Evolutionary conservation across 2,888 invertebrate genomes (phyloP).

Genomic region (Sesia apiformis): DNA sequence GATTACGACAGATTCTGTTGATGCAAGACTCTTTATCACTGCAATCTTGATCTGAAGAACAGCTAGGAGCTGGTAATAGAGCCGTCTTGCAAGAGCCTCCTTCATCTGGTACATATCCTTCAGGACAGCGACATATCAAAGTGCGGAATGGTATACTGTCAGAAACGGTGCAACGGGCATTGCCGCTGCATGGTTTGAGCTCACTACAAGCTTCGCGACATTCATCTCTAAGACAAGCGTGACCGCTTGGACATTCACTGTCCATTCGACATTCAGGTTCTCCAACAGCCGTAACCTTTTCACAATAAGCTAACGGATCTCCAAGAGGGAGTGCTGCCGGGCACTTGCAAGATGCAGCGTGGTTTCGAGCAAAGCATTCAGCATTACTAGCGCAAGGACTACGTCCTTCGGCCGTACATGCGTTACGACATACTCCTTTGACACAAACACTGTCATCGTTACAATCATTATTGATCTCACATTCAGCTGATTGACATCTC

Average conservation of each 20-base stretch:
- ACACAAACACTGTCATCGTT: slow-evolving; percentile 83
- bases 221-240: slow-evolving; percentile 85
- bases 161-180: slow-evolving; percentile 86
- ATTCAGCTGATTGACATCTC: slow-evolving; percentile 85
- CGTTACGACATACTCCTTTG: slow-evolving; percentile 83
- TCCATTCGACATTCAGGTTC: slow-evolving; percentile 84
- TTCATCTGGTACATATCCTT: slow-evolving; percentile 86
- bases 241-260: slow-evolving; percentile 84
- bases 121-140: slow-evolving; percentile 91
- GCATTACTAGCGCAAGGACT: slow-evolving; percentile 90
- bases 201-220: slow-evolving; percentile 87
- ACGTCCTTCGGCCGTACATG: slow-evolving; percentile 78
- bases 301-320: slow-evolving; percentile 86
- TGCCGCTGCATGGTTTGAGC: slow-evolving; percentile 83
- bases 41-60: slow-evolving; percentile 87
- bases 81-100: slow-evolving; percentile 86
- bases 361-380: slow-evolving; percentile 85
- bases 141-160: slow-evolving; percentile 91
- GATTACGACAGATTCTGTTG: slow-evolving; percentile 88
- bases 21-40: slow-evolving; percentile 86
- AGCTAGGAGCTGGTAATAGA: slow-evolving; percentile 81
- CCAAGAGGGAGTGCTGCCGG: slow-evolving; percentile 86
- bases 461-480: slow-evolving; percentile 86
- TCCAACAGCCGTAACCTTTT: slow-evolving; percentile 58
- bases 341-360: slow-evolving; percentile 87